These are phyloP conservation scores for Cuniculus paca DNA, from an alignment of 2,797 vertebrate genomes.

Conservation along the genomic window DNA sequence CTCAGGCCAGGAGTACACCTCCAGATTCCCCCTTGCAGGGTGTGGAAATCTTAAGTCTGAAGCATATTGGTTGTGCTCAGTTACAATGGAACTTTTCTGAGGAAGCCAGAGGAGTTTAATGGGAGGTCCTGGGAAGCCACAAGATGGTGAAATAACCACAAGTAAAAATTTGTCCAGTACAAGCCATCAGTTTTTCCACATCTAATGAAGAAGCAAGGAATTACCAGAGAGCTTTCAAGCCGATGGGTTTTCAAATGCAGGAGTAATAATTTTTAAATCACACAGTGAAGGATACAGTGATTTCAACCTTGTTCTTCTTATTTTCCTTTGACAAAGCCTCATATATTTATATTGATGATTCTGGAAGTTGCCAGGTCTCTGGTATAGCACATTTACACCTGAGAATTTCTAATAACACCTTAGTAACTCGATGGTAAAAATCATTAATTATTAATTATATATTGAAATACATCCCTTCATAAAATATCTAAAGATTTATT, in stretches of 20 bases:
- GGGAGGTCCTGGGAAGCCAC: neutral
- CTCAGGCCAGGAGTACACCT: neutral
- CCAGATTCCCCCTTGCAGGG: neutral
- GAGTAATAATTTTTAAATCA: conserved; percentile 42
- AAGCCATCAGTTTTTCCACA: conserved; percentile 34
- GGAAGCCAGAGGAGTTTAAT: neutral
- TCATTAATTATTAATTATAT: conserved; percentile 32
- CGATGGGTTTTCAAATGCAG: conserved; percentile 56
- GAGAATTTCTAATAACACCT: conserved; percentile 15
- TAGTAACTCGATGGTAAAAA: conserved; percentile 59
- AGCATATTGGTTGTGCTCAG: conserved; percentile 1
- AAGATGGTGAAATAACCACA: neutral
- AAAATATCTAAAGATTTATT: neutral
- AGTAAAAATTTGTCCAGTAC: conserved; percentile 55
- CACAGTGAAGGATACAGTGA: conserved; percentile 31
- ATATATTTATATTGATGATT: conserved; percentile 55
- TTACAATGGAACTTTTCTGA: conserved; percentile 44
- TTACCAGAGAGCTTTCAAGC: conserved; percentile 50
- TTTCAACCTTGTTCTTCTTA: conserved; percentile 12
- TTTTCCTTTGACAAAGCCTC: conserved; percentile 47
- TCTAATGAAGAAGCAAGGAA: conserved; percentile 56
- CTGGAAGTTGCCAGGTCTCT: conserved; percentile 20
- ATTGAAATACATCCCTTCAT: conserved; percentile 12
- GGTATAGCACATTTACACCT: neutral
- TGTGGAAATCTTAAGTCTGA: neutral